Base-by-base conservation (phyloP, 1,140 invertebrate species). In the Pseudomyrmex sp. region DNA sequence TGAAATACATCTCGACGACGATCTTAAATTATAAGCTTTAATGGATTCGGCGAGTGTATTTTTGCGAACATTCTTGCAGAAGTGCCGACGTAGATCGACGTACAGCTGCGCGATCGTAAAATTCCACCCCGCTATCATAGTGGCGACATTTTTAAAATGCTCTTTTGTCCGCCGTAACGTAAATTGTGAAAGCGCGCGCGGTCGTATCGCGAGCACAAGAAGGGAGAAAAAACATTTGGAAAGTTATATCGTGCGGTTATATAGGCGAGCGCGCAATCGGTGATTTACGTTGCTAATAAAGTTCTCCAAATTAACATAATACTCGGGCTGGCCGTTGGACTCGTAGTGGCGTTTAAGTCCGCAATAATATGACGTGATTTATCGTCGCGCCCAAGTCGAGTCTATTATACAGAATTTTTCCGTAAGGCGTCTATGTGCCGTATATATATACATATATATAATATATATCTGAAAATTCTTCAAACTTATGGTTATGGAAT, bases 251-350 rank as follows among this genome's bases (percentile, higher is more conserved):
- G 65, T 35, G 10, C 23, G 58, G 61, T 2, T 35, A 62, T 26
- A 56, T 35, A 35, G 35, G 35, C 35, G 5, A 54, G 82, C 70
- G 56, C 44, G 50, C 46, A 62, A 70, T 66, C 56, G 66, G 61
- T 92, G 89, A 92, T 92, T 93, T 92, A 92, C 88, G 89, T 82
- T 84, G 83, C 90, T 90, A 91, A 91, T 92, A 92, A 93, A 92
- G 73, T 89, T 87, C 63, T 73, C 66, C 59, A 84, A 89, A 92
- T 92, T 92, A 90, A 85, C 91, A 92, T 92, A 92, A 90, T 88
- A 88, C 86, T 85, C 75, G 63, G 70, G 0, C 65, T 84, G 82
- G 88, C 66, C 68, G 72, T 77, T 85, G 76, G 89, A 89, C 77
- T 79, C 89, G 76, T 84, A 86, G 89, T 89, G 77, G 86, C 69